Base-by-base conservation (phyloP, 37 sponge, comb jelly and placozoan species). In the Theonella swinhoei region DNA sequence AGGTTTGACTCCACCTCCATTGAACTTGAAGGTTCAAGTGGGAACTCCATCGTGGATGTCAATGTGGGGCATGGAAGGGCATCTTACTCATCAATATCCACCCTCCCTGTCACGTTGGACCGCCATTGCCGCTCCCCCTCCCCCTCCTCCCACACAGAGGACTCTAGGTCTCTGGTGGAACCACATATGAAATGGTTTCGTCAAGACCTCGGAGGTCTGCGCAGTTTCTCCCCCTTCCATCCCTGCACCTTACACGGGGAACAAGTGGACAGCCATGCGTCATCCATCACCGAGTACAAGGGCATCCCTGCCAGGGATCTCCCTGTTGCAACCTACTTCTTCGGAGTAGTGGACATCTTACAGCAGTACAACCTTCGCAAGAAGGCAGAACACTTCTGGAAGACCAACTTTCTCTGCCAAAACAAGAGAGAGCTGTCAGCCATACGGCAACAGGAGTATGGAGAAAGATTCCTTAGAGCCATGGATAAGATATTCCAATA, bases 261-360 rank as follows among this genome's bases (percentile, higher is more conserved):
- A 0, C 26, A 0, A 9, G 26, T 17, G 4, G n/a, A 3, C 3
- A n/a, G 26, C 4, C 20, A n/a, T 7, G 34, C 25, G 8, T 28
- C 1, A 24, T 70, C 61, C 37, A 61, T 28, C 37, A 25, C 43
- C 25, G 58, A 24, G n/a, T 78, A 68, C 59, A 22, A 47, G 25
- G 87, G 72, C 0, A 14, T 26, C 1, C 43, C 35, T 1, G 36
- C 40, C 84, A 34, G 60, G 3, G 64, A 31, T 19, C 54, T 72
- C 24, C 88, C 88, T 20, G 39, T 36, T 8, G 85, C 76, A 33
- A 87, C 88, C 31, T 95, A 95, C 72, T 97, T 79, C 67, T 82
- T 97, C 83, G 97, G 94, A 14, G 74, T 97, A 1, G 88, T 97
- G 37, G 97, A 97, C 82, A 94, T 97, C 66, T 76, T 97, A 24